Evolutionary conservation across 2,888 invertebrate genomes (phyloP).

Genomic region (Dioctria linearis): DNA sequence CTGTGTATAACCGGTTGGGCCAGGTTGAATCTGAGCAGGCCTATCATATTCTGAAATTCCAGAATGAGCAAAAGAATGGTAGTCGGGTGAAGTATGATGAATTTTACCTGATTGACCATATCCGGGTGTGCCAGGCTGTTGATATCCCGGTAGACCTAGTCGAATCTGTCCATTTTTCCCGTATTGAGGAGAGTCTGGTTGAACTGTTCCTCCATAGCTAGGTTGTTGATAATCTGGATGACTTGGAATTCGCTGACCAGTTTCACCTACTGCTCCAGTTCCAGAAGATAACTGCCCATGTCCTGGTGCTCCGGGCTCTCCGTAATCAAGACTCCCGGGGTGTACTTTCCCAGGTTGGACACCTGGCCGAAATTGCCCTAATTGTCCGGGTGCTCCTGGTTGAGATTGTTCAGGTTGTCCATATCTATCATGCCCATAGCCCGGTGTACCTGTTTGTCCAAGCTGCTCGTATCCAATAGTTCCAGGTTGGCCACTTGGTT

Average conservation of each 20-base stretch:
- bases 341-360: background rate
- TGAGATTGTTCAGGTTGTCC: background rate
- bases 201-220: background rate
- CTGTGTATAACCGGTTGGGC: background rate
- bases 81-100: background rate
- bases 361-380: slow-evolving; percentile 5
- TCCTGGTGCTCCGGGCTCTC: background rate
- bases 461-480: background rate
- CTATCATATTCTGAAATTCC: slow-evolving; percentile 4
- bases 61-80: background rate
- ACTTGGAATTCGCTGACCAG: background rate
- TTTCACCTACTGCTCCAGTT: background rate
- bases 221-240: background rate
- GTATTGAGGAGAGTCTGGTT: background rate
- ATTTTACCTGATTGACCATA: background rate
- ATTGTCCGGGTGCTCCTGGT: slow-evolving; percentile 2
- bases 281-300: background rate
- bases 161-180: background rate
- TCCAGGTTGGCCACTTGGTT: background rate
- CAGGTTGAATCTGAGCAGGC: background rate
- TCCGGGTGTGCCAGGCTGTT: background rate
- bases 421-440: background rate
- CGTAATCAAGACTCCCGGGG: background rate
- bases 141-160: slow-evolving; percentile 10
- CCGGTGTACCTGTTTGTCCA: background rate